Conservation (phyloP, 2,888 invertebrate genomes). For the Branchellion lobata region DNA sequence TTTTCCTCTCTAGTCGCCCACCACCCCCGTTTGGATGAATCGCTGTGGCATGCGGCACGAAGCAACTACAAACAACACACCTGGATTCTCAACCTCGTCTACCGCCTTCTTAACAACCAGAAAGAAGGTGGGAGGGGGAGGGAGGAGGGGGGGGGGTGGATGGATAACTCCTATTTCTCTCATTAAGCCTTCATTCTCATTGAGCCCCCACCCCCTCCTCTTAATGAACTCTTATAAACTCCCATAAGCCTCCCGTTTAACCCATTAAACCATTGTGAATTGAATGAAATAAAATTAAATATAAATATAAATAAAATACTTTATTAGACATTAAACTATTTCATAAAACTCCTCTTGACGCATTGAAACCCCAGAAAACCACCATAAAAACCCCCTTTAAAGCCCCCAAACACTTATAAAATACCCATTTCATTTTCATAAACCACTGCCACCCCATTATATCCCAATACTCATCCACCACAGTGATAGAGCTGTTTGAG, state of each 20-base stretch:
- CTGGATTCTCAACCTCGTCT: slow-evolving; percentile 73
- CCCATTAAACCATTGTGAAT: no score
- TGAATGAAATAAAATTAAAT: no score
- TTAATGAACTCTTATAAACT: background rate
- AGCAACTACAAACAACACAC: slow-evolving; percentile 72
- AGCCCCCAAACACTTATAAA: no score
- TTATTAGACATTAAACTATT: no score
- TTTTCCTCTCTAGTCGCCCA: slow-evolving; percentile 71
- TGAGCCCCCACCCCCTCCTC: background rate
- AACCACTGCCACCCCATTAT: background rate
- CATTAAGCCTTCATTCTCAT: no score
- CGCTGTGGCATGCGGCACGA: slow-evolving; percentile 78
- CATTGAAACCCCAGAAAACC: slow-evolving; percentile 1
- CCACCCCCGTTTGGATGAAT: slow-evolving; percentile 78
- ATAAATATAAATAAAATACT: no score
- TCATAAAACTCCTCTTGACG: no score
- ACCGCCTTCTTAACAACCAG: slow-evolving; percentile 69
- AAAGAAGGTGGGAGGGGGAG: slow-evolving; percentile 55
- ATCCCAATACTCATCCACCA: background rate
- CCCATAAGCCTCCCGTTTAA: no score
- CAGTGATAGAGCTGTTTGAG: slow-evolving; percentile 61
- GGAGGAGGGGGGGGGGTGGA: no score
- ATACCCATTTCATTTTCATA: background rate
- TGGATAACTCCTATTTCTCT: no score
- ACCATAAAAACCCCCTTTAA: no score